These are phyloP conservation scores for Octomys mimax DNA, from an alignment of 2,797 vertebrate genomes.

Conservation along the genomic window DNA sequence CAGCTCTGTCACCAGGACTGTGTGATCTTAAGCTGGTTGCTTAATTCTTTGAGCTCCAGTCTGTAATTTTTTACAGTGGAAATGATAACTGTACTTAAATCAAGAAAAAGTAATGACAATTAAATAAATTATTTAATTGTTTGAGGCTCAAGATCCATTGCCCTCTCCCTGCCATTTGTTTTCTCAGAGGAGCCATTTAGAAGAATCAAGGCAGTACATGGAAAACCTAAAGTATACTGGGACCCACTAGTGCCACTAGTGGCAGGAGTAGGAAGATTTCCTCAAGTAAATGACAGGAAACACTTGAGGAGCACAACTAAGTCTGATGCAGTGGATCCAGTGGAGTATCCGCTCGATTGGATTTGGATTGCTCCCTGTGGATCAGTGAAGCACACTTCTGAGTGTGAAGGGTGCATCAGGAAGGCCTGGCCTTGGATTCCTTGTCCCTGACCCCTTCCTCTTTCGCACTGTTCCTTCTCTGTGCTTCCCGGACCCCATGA, in stretches of 20 bases:
- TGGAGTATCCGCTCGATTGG: background rate
- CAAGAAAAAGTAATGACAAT: conserved; percentile 17
- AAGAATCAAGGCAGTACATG: background rate
- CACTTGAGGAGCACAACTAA: background rate
- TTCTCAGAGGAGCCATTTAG: background rate
- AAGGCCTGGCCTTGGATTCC: background rate
- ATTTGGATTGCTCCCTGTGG: background rate
- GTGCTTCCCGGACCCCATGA: background rate
- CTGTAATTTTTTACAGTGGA: background rate
- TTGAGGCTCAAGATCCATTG: background rate
- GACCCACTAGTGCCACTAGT: background rate
- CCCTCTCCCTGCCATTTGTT: background rate
- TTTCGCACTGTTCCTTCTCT: background rate
- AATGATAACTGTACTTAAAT: conserved; percentile 22
- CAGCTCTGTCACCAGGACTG: background rate
- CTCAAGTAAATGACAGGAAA: background rate
- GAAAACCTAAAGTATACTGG: background rate
- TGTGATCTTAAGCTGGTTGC: background rate
- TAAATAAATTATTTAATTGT: background rate
- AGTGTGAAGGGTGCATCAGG: background rate
- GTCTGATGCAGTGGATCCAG: background rate
- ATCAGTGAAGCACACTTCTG: background rate
- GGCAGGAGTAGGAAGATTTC: background rate
- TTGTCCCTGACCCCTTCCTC: background rate
- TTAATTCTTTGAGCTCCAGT: conserved; percentile 4